Evolutionary conservation across 2,888 invertebrate species (phyloP), one percentile per base, ranked within the genome.

Genomic region (Lepas anatifera): DNA sequence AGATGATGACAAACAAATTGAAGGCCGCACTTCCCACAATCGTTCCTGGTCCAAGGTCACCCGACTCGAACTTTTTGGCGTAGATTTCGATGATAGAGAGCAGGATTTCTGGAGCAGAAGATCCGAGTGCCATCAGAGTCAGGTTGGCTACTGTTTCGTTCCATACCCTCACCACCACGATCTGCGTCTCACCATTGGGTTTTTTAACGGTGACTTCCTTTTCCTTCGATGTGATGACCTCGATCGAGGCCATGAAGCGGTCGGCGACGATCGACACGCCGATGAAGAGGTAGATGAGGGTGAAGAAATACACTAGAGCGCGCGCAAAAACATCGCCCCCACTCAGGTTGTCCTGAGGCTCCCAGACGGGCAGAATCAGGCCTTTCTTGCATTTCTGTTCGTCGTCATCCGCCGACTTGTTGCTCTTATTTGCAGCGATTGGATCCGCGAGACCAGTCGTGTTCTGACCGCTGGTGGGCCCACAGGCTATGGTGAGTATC

Each of bases 1-100:
- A 92, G 74, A 97, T 98, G 78, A 99, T 99, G 76, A 99, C 92
- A 81, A 99, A 96, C 72, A 99, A 84, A 80, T 99, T 99, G 82
- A 98, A 99, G 68, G 99, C 99, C 37, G 99, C 99, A 13, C 95
- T 95, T 63, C 99, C 99, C 70, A 99, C 98, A 76, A 98, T 99
- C 66, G 98, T 99, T 35, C 97, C 94, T 8, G 99, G 98, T 25
- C 98, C 99, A 70, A 99, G 83, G 72, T 98, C 98, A 10, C 99
- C 98, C 58, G 97, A 95, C 78, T 94, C 84, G 79, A 97, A 99
- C 78, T 91, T 87, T 80, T 94, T 93, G 58, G 95, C 96, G 80
- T 91, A 92, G 79, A 98, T 95, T 83, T 99, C 99, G 78, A 99
- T 98, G 76, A 98, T 92, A 22, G 98, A 98, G 64, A 99, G 83